Percentiles rank a stretch among this genome's conserved stretches.
Evolutionary conservation across 2,113 vertebrate species (phyloP).

Genomic region (Centrocercus urophasianus): DNA sequence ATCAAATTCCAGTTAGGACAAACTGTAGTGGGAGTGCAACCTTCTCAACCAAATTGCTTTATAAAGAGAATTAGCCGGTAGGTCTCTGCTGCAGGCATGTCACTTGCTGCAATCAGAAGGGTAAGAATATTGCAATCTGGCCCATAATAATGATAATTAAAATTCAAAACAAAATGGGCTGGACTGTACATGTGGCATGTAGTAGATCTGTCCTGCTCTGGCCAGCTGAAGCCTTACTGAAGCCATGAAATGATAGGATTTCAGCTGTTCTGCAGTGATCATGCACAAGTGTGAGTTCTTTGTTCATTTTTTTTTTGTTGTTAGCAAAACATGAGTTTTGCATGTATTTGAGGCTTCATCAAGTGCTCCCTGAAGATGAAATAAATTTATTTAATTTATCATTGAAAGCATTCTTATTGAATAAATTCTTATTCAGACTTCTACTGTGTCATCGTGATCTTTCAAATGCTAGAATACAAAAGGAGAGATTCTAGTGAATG

Average conservation of each 20-base stretch:
- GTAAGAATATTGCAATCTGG: not conserved
- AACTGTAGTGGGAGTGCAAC: not conserved
- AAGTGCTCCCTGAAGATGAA: not conserved
- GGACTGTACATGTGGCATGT: not conserved
- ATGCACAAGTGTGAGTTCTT: not conserved
- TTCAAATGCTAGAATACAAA: constrained; percentile 25
- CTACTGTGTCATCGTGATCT: not conserved
- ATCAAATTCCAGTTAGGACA: not conserved
- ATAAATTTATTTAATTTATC: not conserved
- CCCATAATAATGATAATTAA: not conserved
- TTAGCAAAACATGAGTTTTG: not conserved
- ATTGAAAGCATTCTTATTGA: not conserved
- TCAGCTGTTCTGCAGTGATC: not conserved
- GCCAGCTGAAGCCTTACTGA: not conserved
- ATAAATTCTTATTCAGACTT: not conserved
- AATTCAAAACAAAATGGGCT: not conserved
- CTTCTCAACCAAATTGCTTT: not conserved
- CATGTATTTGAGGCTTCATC: not conserved
- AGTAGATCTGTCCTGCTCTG: not conserved
- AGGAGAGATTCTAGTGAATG: constrained; percentile 27
- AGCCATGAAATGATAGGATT: not conserved
- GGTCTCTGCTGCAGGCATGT: not conserved
- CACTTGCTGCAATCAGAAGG: not conserved
- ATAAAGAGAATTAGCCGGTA: not conserved
- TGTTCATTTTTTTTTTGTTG: not conserved